Evolutionary conservation across 2,113 vertebrate species (phyloP).

Genomic region (Triplophysa tibetana): DNA sequence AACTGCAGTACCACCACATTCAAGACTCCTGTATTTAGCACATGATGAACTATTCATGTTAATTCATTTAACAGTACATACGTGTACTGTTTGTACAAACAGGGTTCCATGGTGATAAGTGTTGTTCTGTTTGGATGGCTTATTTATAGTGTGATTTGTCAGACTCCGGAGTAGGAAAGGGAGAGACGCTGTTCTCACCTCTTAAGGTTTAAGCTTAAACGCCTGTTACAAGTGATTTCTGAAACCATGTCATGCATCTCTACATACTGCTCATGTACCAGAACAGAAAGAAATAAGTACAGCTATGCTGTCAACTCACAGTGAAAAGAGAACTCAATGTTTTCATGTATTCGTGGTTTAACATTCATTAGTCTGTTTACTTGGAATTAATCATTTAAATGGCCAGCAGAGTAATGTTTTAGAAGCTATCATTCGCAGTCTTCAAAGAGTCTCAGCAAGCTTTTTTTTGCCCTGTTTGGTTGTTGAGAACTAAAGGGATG

Average conservation of each 20-base stretch:
- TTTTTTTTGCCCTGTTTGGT: too few species aligned
- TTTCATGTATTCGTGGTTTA: slow-evolving; percentile 3
- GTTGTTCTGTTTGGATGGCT: slow-evolving; percentile 43
- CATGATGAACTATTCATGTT: background rate
- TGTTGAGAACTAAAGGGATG: too few species aligned
- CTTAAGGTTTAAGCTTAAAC: slow-evolving; percentile 23
- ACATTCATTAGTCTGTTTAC: background rate
- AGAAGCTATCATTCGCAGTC: background rate
- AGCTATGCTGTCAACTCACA: slow-evolving; percentile 1
- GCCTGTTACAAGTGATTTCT: slow-evolving; percentile 34
- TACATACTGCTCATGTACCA: slow-evolving; percentile 39
- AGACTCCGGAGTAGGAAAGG: slow-evolving; percentile 9
- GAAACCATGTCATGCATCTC: slow-evolving; percentile 37
- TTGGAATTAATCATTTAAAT: background rate
- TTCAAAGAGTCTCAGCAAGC: slow-evolving; percentile 8
- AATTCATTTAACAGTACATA: background rate
- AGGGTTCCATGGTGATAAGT: slow-evolving; percentile 1
- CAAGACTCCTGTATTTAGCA: background rate
- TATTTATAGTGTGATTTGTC: slow-evolving; percentile 45
- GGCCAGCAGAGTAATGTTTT: background rate
- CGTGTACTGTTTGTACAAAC: slow-evolving; percentile 7
- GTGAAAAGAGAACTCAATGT: background rate
- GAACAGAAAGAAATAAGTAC: slow-evolving; percentile 9
- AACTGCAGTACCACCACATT: too few species aligned
- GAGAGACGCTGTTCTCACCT: slow-evolving; percentile 12